Evolutionary conservation across 2,113 vertebrate species (phyloP), one percentile per base, ranked within the genome.

Genomic region (Blennius ocellaris): DNA sequence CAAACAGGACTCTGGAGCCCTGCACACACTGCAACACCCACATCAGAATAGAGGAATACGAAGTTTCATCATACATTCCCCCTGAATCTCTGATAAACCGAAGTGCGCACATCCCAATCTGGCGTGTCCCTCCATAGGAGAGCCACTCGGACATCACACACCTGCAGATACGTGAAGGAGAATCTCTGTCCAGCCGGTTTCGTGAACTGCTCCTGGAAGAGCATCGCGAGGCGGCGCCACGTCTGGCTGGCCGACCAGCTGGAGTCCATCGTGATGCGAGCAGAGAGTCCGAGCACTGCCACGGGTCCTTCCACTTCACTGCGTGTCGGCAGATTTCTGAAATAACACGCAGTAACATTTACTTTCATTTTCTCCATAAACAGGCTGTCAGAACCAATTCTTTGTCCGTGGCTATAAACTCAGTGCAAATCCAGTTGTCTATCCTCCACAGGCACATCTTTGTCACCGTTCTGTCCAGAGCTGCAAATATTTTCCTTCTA

Each of bases 161-260:
- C 91, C 90, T 92, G 88, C 3, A 93, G 71, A 68, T 83, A 92
- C 0, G 87, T 87, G 43, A 92, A 89, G 41, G 67, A 68, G 65
- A 90, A 80, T 14, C 1, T 78, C 21, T 76, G 73, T 65, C 14
- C 82, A 0, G 9, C n/a, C 16, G 5, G 15, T 39, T 69, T 82
- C 0, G 47, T n/a, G 67, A 85, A 80, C 21, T 37, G 45, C 1
- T 43, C 38, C 11, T 17, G n/a, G 63, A 93, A 89, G n/a, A 89
- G 64, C 55, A 37, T 4, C 1, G 14, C 45, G 59, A 93, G 40
- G 0, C 88, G 82, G 47, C 66, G 75, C 54, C 73, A 70, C 81
- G 85, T 71, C 78, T 92, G 84, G 48, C 38, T 66, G 47, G 80
- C 71, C 1, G 84, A 85, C 92, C 92, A 91, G 6, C n/a, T 4